Percentiles rank a stretch among this genome's conserved stretches.
Evolutionary conservation across 1,140 invertebrate species (phyloP).

Genomic region (Leptestheria dahalacensis): DNA sequence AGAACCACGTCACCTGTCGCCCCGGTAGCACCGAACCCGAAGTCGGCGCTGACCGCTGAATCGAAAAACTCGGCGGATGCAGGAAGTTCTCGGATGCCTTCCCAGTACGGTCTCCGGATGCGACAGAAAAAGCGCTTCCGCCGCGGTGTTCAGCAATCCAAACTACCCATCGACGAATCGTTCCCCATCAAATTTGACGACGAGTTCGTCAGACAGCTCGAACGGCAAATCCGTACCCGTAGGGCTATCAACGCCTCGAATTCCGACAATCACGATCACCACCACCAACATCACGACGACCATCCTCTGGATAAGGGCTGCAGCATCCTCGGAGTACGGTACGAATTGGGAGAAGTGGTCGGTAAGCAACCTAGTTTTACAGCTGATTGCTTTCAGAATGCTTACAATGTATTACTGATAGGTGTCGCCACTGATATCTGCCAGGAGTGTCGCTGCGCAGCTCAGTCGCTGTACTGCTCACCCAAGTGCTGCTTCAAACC

Average conservation of each 20-base stretch:
- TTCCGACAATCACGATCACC: conserved; percentile 12
- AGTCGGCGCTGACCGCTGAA: background rate
- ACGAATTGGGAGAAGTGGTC: conserved; percentile 24
- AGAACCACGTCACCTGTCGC: background rate
- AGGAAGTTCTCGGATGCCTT: background rate
- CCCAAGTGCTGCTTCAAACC: conserved; percentile 27
- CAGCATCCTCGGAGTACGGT: conserved; percentile 22
- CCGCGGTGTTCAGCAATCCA: background rate
- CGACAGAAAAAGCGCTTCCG: conserved; percentile 5
- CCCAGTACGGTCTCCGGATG: conserved; percentile 4
- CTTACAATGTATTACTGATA: conserved; percentile 4
- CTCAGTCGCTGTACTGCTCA: conserved; percentile 24
- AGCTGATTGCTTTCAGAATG: background rate
- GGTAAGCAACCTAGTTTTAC: conserved; percentile 14
- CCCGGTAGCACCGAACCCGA: background rate
- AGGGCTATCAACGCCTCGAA: conserved; percentile 7
- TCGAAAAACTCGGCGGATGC: background rate
- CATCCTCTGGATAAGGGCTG: conserved; percentile 20
- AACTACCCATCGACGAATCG: conserved; percentile 6
- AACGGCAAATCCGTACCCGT: conserved; percentile 6
- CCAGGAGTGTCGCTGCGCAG: conserved; percentile 26
- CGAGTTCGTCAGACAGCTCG: conserved; percentile 10
- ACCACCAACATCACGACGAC: conserved; percentile 13
- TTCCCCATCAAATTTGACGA: conserved; percentile 14
- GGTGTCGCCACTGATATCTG: conserved; percentile 26